Conservation (phyloP, 2,888 invertebrate species). For the Neoitamus cyanurus region DNA sequence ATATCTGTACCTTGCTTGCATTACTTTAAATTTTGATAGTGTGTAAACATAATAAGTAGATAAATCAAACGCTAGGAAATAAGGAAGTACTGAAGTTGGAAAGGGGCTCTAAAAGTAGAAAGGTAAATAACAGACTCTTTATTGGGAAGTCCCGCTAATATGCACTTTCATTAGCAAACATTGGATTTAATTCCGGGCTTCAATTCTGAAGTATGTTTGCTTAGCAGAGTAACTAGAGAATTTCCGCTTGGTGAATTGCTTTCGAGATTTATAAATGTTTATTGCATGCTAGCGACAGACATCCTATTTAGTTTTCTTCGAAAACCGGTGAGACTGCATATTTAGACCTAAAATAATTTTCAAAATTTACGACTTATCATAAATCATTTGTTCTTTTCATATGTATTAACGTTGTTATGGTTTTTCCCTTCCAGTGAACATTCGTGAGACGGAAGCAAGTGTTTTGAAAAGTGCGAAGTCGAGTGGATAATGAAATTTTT, state of each 20-base stretch:
- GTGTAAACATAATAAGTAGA: not conserved
- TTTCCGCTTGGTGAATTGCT: not conserved
- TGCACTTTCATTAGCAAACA: not conserved
- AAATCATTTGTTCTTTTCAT: not conserved
- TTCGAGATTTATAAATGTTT: not conserved
- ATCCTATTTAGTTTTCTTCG: not conserved
- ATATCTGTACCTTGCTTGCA: not conserved
- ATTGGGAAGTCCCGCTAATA: not conserved
- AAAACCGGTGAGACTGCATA: not conserved
- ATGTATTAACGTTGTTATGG: not conserved
- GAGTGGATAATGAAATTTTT: conserved; percentile 7
- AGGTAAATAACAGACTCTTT: not conserved
- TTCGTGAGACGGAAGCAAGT: not conserved
- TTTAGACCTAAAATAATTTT: not conserved
- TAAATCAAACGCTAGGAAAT: not conserved
- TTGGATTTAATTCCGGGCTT: not conserved
- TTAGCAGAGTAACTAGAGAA: not conserved
- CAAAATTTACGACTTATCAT: not conserved
- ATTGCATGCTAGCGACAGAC: not conserved
- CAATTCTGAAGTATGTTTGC: not conserved
- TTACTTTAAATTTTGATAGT: not conserved
- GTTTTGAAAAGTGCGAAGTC: not conserved
- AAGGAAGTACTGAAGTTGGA: not conserved
- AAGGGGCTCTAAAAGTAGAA: not conserved
- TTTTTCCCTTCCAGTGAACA: not conserved